Evolutionary conservation across 2,888 invertebrate species (phyloP).

Genomic region (Pherbina coryleti): DNA sequence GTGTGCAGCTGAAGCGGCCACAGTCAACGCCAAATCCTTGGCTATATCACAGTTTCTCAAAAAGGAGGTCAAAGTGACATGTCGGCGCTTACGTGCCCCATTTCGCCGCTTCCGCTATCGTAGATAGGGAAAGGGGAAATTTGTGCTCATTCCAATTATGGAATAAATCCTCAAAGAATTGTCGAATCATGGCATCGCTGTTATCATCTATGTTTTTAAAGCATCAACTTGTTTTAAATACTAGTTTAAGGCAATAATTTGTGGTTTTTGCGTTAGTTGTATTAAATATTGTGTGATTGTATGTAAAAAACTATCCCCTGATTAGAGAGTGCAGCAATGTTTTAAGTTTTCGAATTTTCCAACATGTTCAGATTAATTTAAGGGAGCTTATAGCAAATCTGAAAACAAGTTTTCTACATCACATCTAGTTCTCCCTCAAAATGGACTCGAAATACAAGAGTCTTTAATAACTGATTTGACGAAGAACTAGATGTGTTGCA

Average conservation of each 20-base stretch:
- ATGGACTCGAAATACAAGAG: no score
- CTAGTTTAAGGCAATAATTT: not conserved
- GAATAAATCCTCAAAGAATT: conserved; percentile 44
- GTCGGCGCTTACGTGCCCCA: conserved; percentile 63
- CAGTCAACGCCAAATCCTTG: conserved; percentile 62
- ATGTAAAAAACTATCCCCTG: no score
- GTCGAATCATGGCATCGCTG: not conserved
- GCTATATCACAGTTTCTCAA: conserved; percentile 66
- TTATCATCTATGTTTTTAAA: not conserved
- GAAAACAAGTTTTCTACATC: no score
- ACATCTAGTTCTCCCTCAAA: no score
- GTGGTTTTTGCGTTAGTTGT: not conserved
- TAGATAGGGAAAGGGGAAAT: conserved; percentile 57
- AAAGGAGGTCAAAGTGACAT: conserved; percentile 66
- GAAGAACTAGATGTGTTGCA: no score
- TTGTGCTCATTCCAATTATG: conserved; percentile 47
- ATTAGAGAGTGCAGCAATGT: no score
- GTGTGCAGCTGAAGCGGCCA: conserved; percentile 58
- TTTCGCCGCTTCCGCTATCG: conserved; percentile 67
- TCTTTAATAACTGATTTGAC: no score
- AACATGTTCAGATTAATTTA: no score
- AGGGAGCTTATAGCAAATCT: no score
- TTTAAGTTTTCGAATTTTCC: no score
- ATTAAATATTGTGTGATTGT: not conserved
- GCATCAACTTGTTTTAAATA: not conserved